Base-by-base conservation (phyloP, 2,888 invertebrate genomes). In the Lysandra bellargus region DNA sequence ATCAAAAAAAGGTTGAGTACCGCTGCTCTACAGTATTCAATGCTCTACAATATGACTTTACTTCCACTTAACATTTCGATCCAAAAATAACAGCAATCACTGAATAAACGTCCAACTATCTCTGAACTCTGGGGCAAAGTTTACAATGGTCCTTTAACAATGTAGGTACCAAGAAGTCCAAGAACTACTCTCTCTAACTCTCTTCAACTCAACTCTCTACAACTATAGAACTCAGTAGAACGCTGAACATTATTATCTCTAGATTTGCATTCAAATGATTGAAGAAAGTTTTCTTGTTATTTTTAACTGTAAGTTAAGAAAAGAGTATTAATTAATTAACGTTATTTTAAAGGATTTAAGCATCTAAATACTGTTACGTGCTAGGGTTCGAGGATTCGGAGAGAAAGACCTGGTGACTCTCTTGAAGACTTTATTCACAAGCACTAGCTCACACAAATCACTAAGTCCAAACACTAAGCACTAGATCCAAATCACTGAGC, bases 231-330 rank as follows among this genome's bases (percentile, higher is more conserved):
- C 61, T 61, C 61, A 6, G n/a, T 61, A 61, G 6, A 61, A 61
- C 61, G 6, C 61, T 61, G 61, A 61, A 61, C 61, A 61, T 6
- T 61, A 61, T 61, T 61, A 61, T 61, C 61, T 61, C 23, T 61
- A 9, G 61, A 61, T 61, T 23, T 61, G 61, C 23, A 61, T 61
- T 23, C 7, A 23, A 61, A 5, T 61, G 61, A 61, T 60, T 60
- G 6, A 61, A 61, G 61, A 6, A 61, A 61, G 2, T 61, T 61
- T 61, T 7, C 61, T 61, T 61, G 61, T 61, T 61, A 61, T 61
- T 61, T 61, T 61, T 23, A 61, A 61, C 23, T 61, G 61, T 61
- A 61, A 40, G 6, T 40, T 6, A 61, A 5, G n/a, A 5, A 61
- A 23, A 17, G 23, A 23, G 23, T 40, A 37, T 37, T 0, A 37